A percentile compares a stretch with the other conserved stretches of the same genome.
These are phyloP conservation scores for Asteroscopus sphinx DNA, from an alignment of 2,888 invertebrate species.

Conservation along the genomic window DNA sequence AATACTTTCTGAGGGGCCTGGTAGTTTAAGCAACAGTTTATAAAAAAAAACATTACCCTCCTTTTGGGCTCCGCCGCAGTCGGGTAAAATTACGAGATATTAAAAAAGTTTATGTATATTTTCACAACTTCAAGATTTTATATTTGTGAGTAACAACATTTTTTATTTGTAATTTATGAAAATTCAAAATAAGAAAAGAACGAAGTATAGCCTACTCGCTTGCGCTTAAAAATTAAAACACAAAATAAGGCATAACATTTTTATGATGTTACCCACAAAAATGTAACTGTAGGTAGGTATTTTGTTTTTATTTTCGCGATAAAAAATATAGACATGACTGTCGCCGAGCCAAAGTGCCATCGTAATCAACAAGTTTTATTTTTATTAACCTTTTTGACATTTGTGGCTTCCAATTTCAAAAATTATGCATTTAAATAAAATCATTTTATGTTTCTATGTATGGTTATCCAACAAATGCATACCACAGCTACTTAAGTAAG, in stretches of 20 bases:
- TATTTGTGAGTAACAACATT: too few species aligned
- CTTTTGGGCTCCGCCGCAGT: too few species aligned
- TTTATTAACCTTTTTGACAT: conserved; percentile 49
- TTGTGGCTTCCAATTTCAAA: conserved; percentile 60
- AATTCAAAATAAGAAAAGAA: too few species aligned
- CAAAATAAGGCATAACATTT: conserved; percentile 62
- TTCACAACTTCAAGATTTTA: too few species aligned
- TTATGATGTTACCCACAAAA: conserved; percentile 68
- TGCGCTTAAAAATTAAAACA: conserved; percentile 42
- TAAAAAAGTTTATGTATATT: too few species aligned
- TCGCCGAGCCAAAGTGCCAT: conserved; percentile 59
- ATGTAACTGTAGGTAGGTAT: conserved; percentile 56
- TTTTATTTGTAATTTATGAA: too few species aligned
- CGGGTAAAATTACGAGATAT: too few species aligned
- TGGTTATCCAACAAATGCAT: conserved; percentile 19
- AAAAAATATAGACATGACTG: conserved; percentile 75
- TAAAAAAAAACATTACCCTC: too few species aligned
- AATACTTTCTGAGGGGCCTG: too few species aligned
- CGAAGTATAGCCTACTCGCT: too few species aligned
- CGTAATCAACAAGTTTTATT: conserved; percentile 67
- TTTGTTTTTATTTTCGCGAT: conserved; percentile 64
- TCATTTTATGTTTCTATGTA: conserved; percentile 30
- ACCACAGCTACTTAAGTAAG: conserved; percentile 17
- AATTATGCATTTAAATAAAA: conserved; percentile 39
- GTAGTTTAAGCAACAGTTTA: too few species aligned